Evolutionary conservation across 2,113 vertebrate genomes (phyloP).

Genomic region (Catagonus wagneri): DNA sequence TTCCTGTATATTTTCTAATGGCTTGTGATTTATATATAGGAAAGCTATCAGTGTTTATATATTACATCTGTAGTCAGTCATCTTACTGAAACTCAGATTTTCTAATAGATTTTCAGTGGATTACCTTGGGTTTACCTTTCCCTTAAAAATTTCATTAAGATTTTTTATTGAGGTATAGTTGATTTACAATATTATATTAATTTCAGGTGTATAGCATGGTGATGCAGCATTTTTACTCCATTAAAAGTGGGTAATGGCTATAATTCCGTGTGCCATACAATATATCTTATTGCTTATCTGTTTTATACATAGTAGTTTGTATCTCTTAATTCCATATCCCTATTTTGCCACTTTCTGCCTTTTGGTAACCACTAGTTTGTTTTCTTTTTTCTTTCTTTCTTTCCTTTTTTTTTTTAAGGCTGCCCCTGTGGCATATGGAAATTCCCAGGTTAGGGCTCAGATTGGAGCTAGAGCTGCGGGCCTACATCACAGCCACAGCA

Average conservation of each 20-base stretch:
- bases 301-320: neutral
- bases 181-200: neutral
- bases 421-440: too few relatives aligned
- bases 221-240: neutral
- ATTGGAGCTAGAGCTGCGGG: too few relatives aligned
- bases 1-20: slow-evolving; percentile 45
- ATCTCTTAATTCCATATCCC: neutral
- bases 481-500: too few relatives aligned
- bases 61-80: neutral
- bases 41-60: slow-evolving; percentile 34
- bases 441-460: too few relatives aligned
- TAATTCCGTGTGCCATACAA: neutral
- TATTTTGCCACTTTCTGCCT: neutral
- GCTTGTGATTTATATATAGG: slow-evolving; percentile 32
- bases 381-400: neutral
- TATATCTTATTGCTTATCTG: neutral
- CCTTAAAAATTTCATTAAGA: neutral
- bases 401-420: too few relatives aligned
- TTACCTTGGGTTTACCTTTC: slow-evolving; percentile 17
- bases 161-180: neutral
- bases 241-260: neutral
- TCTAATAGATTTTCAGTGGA: neutral
- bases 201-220: neutral
- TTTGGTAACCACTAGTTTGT: neutral
- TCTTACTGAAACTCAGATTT: slow-evolving; percentile 50